These are phyloP conservation scores for Aphelinus atriplicis DNA, from an alignment of 1,140 invertebrate genomes.

Conservation along the genomic window DNA sequence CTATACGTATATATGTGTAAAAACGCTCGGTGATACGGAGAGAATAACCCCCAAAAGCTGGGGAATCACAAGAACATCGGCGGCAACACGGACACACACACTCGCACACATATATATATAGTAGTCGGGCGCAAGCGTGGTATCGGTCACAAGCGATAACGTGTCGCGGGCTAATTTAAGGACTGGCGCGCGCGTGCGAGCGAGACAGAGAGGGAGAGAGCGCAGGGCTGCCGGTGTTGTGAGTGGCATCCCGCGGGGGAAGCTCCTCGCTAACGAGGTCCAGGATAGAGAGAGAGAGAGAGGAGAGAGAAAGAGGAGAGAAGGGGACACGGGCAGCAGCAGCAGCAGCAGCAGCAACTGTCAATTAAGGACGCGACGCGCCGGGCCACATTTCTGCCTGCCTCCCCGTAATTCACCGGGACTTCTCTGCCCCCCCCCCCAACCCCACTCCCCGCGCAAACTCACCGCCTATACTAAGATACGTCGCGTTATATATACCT, in stretches of 20 bases:
- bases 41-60: too few species aligned
- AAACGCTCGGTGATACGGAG: too few species aligned
- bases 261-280: slow-evolving; percentile 61
- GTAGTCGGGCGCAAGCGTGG: too few species aligned
- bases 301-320: background rate
- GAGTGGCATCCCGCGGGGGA: slow-evolving; percentile 52
- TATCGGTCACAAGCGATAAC: slow-evolving; percentile 49
- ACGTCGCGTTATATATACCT: too few species aligned
- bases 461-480: background rate
- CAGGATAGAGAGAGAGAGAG: slow-evolving; percentile 42
- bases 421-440: slow-evolving; percentile 3
- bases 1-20: too few species aligned
- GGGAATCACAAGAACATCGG: too few species aligned
- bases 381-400: slow-evolving; percentile 62
- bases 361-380: slow-evolving; percentile 66
- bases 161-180: slow-evolving; percentile 64
- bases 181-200: slow-evolving; percentile 51
- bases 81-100: too few species aligned
- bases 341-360: slow-evolving; percentile 53
- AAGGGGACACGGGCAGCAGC: slow-evolving; percentile 53
- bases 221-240: slow-evolving; percentile 33
- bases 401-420: slow-evolving; percentile 43
- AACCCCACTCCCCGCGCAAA: slow-evolving; percentile 1
- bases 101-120: too few species aligned
- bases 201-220: slow-evolving; percentile 27